Evolutionary conservation across 2,113 vertebrate genomes (phyloP).

Genomic region (Cinclus mexicanus): DNA sequence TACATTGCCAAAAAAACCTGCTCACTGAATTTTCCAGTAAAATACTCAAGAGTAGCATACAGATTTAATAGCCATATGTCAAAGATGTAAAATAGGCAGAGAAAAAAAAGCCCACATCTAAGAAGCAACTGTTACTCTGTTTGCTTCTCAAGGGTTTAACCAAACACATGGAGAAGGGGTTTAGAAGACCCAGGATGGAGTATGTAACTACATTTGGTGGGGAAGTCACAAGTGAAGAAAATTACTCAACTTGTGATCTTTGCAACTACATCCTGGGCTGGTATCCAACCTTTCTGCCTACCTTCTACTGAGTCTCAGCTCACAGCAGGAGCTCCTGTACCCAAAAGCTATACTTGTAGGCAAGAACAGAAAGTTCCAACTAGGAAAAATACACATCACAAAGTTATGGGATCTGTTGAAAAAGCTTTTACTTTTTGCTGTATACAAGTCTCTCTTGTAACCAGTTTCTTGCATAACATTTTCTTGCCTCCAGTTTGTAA

Average conservation of each 20-base stretch:
- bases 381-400: background rate
- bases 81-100: background rate
- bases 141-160: background rate
- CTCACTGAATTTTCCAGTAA: background rate
- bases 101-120: background rate
- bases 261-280: background rate
- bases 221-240: background rate
- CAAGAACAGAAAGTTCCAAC: background rate
- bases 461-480: background rate
- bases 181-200: background rate
- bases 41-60: background rate
- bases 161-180: background rate
- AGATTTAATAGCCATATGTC: background rate
- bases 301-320: background rate
- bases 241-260: background rate
- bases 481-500: background rate
- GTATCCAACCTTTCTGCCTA: background rate
- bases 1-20: background rate
- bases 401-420: background rate
- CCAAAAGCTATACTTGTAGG: background rate
- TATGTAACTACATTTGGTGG: background rate
- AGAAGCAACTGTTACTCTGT: background rate
- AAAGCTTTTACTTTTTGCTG: background rate
- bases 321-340: background rate
- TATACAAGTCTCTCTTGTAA: background rate